Conservation (phyloP, 1,140 invertebrate species). For the Drosophila carrolli region DNA sequence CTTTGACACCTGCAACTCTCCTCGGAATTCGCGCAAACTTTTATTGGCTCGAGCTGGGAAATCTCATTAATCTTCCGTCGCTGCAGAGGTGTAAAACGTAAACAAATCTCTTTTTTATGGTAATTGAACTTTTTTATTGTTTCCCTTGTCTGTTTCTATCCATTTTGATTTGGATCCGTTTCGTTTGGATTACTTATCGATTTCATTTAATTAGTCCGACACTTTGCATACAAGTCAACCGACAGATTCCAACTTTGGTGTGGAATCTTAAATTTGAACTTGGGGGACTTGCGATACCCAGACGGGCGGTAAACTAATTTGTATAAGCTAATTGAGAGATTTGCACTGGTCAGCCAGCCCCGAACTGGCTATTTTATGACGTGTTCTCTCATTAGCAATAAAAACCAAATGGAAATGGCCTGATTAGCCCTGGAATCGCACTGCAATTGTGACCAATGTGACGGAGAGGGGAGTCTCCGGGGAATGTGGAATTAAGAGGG, state of each 20-base stretch:
- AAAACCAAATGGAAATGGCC: constrained; percentile 57
- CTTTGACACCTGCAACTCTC: constrained; percentile 70
- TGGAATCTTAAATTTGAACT: not conserved
- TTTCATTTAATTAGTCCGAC: constrained; percentile 69
- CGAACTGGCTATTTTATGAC: constrained; percentile 58
- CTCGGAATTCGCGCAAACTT: constrained; percentile 21
- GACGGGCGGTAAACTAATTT: constrained; percentile 82
- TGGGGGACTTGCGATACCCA: constrained; percentile 56
- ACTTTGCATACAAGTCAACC: constrained; percentile 46
- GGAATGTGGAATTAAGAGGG: constrained; percentile 13
- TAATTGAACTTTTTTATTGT: constrained; percentile 69
- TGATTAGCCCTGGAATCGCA: constrained; percentile 54
- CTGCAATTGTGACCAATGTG: constrained; percentile 37
- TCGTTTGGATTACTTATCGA: constrained; percentile 65
- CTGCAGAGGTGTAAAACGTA: constrained; percentile 67
- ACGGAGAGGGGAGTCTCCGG: not conserved
- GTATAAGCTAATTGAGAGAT: constrained; percentile 76
- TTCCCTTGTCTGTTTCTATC: constrained; percentile 8
- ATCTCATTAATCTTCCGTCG: constrained; percentile 72
- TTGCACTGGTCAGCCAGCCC: constrained; percentile 45
- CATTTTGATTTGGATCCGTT: constrained; percentile 24
- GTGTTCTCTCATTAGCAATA: constrained; percentile 78
- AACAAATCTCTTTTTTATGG: constrained; percentile 81
- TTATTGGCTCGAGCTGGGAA: constrained; percentile 38
- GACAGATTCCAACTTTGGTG: not conserved